A percentile compares a stretch with the other conserved stretches of the same genome.
Evolutionary conservation across 2,797 vertebrate genomes (phyloP).

Genomic region (Sebastiscus albofasciatus): DNA sequence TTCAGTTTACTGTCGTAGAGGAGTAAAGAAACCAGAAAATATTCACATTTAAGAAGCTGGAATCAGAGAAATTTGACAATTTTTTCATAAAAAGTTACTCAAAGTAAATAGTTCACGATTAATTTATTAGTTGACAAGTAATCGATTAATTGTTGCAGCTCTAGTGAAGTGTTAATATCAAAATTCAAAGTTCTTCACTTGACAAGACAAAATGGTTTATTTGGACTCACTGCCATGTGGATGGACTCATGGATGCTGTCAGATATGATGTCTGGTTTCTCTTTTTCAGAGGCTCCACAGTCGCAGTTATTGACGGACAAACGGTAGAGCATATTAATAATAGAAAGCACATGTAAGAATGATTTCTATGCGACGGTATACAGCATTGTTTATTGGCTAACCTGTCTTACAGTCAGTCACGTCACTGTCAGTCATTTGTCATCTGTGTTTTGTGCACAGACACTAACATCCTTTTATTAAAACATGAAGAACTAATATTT

Average conservation of each 20-base stretch:
- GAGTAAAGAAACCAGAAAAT: no score
- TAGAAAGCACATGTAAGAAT: background rate
- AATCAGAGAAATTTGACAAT: no score
- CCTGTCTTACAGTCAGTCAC: background rate
- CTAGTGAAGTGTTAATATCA: background rate
- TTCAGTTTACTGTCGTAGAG: no score
- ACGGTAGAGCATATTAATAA: background rate
- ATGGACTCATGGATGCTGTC: background rate
- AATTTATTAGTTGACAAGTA: no score
- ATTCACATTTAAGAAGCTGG: no score
- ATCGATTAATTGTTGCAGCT: no score
- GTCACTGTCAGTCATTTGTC: conserved; percentile 7
- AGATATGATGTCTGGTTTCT: background rate
- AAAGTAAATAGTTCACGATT: no score
- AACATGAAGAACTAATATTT: background rate
- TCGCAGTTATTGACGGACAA: background rate
- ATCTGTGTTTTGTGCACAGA: background rate
- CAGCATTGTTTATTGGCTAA: background rate
- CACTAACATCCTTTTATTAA: background rate
- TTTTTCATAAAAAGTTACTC: no score
- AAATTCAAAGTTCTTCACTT: background rate
- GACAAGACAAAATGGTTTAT: conserved; percentile 6
- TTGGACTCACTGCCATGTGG: background rate
- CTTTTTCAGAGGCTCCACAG: background rate
- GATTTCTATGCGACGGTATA: background rate